phyloP scores from a whole-genome alignment of 2,113 vertebrate species.

The Parus major region DNA sequence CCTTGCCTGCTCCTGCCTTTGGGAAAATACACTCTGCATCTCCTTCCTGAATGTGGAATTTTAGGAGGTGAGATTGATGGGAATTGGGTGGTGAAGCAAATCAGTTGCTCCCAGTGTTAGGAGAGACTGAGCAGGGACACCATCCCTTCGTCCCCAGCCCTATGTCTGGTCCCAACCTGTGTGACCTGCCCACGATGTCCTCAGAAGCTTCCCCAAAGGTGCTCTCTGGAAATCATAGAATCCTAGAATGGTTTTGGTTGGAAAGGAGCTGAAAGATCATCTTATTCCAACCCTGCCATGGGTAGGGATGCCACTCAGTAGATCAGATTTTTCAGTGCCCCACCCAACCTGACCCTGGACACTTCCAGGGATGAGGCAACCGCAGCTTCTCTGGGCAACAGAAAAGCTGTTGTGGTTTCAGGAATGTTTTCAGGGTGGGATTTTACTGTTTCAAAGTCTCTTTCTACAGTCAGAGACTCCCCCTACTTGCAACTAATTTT shows the following conservation, averaged over 20 bases:
- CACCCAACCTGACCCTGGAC: not conserved
- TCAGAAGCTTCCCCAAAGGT: not conserved
- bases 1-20: fast-evolving
- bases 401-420: fast-evolving
- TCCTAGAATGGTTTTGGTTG: not conserved
- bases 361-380: not conserved
- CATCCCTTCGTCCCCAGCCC: not conserved
- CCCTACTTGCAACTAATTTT: not conserved
- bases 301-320: not conserved
- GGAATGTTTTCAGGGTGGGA: not conserved
- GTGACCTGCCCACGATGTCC: not conserved
- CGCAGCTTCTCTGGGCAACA: not conserved
- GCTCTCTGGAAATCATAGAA: not conserved
- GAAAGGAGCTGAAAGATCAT: not conserved
- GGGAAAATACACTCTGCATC: not conserved
- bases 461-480: not conserved
- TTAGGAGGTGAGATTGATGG: not conserved
- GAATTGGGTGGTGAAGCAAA: not conserved
- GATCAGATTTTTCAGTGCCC: not conserved
- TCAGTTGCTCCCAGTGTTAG: not conserved
- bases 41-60: not conserved
- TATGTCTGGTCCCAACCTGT: fast-evolving
- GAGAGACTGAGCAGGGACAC: not conserved
- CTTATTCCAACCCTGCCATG: not conserved
- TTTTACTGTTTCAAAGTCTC: not conserved